Base-by-base conservation (phyloP, 1,140 invertebrate genomes). In the Calycopis cecrops region DNA sequence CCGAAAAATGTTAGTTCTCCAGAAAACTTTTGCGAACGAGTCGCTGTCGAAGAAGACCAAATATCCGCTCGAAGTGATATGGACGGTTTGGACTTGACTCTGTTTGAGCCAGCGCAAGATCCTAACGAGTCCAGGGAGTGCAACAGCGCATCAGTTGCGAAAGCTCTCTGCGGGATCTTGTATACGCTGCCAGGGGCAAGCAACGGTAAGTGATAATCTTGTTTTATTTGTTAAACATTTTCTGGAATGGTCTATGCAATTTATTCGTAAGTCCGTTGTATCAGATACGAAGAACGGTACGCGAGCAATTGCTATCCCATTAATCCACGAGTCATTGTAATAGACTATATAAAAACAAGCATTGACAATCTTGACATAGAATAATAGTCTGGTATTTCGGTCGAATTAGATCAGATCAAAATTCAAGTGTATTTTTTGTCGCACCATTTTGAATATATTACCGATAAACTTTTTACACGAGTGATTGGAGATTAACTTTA, bases 61-160 rank as follows among this genome's bases (percentile, higher is more conserved):
- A 78, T 85, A n/a, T 88, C 87, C 7, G 69, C 75, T n/a, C 79
- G 84, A 60, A 92, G 91, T 80, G 91, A 92, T 79, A 91, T 93
- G 90, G 91, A 92, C 59, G 91, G 91, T 63, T 85, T 92, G 68
- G 91, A 93, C 82, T 85, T 92, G 63, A 87, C 91, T 28, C 81
- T 93, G 44, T 93, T 93, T 79, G 92, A 93, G 72, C 92, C 91
- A 40, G 87, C 86, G 2, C 73, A 77, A 12, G 89, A 89, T 54
- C 75, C 71, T 53, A 88, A 89, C 61, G 68, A 76, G 55, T 70
- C 62, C 51, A 66, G 54, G 21, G 62, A 67, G 38, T 48, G 58
- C 10, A 82, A 70, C 80, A 76, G 79, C 74, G 79, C 74, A 62
- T 59, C 71, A 7, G 62, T 65, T 14, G 52, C 78, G 11, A 60